A percentile compares a stretch with the other conserved stretches of the same genome.
Conservation (phyloP, 2,113 vertebrate species). For the Tinamus guttatus region DNA sequence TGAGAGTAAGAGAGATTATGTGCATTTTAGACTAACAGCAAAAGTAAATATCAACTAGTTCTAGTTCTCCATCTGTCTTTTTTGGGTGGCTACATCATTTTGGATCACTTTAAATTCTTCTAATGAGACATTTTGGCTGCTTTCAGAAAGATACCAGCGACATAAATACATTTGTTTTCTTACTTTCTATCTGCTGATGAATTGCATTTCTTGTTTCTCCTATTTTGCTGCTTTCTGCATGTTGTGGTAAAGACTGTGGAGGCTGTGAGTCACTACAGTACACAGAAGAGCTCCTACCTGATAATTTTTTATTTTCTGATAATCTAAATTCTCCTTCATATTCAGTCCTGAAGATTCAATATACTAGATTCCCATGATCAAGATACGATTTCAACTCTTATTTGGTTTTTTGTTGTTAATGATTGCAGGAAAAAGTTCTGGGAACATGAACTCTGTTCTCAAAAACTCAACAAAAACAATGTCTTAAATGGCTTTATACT, state of each 20-base stretch:
- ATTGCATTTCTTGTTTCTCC: background rate
- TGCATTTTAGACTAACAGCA: background rate
- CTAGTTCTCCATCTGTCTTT: background rate
- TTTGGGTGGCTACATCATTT: background rate
- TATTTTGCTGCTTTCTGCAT: background rate
- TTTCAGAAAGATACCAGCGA: background rate
- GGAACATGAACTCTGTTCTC: background rate
- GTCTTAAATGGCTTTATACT: background rate
- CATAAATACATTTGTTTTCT: background rate
- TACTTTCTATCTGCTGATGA: background rate
- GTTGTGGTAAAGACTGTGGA: background rate
- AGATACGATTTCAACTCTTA: background rate
- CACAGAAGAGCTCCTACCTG: background rate
- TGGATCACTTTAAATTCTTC: background rate
- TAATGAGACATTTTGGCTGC: background rate
- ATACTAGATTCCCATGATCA: rapidly evolving
- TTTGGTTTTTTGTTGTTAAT: background rate
- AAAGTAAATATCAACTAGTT: background rate
- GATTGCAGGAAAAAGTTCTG: background rate
- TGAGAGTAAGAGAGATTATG: background rate
- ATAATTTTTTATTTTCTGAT: background rate
- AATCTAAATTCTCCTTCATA: background rate
- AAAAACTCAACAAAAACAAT: background rate
- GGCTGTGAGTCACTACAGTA: background rate
- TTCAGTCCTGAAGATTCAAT: background rate